A percentile compares a stretch with the other conserved stretches of the same genome.
phyloP scores from a whole-genome alignment of 2,797 vertebrate species.

The Emys orbicularis region DNA sequence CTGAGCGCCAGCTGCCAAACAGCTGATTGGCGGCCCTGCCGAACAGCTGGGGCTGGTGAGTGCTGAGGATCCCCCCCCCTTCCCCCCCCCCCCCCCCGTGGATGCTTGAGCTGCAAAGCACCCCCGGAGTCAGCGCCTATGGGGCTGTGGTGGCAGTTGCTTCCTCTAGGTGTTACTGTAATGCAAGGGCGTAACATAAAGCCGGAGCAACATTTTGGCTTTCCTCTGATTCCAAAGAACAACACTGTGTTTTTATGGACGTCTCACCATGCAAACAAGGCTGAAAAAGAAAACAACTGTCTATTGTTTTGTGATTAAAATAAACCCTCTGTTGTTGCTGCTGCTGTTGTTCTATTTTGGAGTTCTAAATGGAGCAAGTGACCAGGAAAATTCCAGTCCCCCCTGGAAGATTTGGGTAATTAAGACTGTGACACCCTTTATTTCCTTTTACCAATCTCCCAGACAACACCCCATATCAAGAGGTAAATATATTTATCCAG shows the following conservation, averaged over 20 bases:
- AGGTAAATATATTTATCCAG: not conserved
- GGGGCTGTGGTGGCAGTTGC: not conserved
- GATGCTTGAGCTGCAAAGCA: no score
- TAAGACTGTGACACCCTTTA: not conserved
- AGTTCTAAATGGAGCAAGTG: not conserved
- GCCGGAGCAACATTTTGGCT: not conserved
- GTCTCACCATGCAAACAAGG: not conserved
- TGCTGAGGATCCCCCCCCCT: no score
- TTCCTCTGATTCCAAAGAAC: not conserved
- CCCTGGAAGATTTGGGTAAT: not conserved
- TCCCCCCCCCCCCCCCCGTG: no score
- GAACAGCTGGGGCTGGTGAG: no score
- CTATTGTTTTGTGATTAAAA: not conserved
- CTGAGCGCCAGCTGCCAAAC: no score
- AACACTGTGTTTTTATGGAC: not conserved
- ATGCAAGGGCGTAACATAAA: not conserved
- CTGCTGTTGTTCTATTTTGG: not conserved
- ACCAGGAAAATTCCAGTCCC: not conserved
- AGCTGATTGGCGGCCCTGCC: no score
- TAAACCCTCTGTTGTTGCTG: not conserved
- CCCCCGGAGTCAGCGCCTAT: no score
- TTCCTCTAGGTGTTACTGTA: not conserved
- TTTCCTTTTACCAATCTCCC: conserved; percentile 15
- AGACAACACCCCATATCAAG: not conserved
- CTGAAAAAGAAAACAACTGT: not conserved